Conservation (phyloP, 2,113 vertebrate species). For the Pelobates fuscus region DNA sequence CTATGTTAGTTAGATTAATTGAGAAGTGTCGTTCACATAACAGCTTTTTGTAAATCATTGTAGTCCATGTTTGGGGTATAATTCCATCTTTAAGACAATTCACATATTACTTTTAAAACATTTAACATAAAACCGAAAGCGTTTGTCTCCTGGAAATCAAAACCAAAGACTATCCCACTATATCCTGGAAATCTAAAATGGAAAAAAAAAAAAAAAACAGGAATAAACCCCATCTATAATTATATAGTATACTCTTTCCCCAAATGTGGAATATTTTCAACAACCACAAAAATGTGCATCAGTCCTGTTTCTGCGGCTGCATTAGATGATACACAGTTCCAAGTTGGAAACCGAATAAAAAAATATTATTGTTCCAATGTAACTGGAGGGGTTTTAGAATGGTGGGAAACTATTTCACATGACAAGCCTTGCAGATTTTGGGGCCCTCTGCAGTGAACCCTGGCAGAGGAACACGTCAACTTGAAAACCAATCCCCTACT, state of each 20-base stretch:
- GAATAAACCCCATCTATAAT: conserved; percentile 34
- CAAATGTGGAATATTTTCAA: conserved; percentile 8
- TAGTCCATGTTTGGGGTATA: too few species aligned
- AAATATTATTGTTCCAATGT: conserved; percentile 31
- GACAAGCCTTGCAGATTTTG: background rate
- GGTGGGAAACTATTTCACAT: conserved; percentile 24
- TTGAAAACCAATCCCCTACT: too few species aligned
- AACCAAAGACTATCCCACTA: background rate
- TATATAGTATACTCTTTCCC: conserved; percentile 15
- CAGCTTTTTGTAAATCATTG: too few species aligned
- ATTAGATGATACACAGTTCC: conserved; percentile 28
- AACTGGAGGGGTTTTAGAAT: conserved; percentile 1
- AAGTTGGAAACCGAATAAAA: conserved; percentile 22
- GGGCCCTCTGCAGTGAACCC: background rate
- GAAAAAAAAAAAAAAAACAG: background rate
- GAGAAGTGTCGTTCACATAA: too few species aligned
- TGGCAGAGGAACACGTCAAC: too few species aligned
- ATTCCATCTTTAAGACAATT: background rate
- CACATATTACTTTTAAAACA: background rate
- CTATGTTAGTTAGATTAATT: too few species aligned
- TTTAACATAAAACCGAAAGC: background rate
- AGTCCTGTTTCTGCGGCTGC: conserved; percentile 16
- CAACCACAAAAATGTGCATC: conserved; percentile 22
- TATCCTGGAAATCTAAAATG: background rate
- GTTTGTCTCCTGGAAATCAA: background rate